phyloP scores from a whole-genome alignment of 2,113 vertebrate genomes.

The Gymnocephalus cernua region DNA sequence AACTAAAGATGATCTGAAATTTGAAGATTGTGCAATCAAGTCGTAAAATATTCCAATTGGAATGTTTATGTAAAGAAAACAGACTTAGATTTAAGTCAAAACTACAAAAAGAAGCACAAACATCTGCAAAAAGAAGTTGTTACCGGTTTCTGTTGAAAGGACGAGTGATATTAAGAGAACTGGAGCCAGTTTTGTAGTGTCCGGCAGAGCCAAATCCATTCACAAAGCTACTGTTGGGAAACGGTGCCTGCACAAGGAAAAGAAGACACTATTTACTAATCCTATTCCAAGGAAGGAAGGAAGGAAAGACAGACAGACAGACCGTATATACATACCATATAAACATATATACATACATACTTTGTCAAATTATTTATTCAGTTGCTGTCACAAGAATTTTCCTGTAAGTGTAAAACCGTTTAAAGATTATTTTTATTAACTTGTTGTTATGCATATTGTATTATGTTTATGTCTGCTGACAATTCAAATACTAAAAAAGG shows the following conservation, averaged over 20 bases:
- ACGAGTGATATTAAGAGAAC: conserved; percentile 90
- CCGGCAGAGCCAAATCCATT: conserved; percentile 95
- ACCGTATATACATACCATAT: too few relatives aligned
- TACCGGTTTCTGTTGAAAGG: conserved; percentile 97
- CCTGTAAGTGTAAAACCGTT: neutral
- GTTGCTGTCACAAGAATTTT: neutral
- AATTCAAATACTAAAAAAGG: conserved; percentile 1
- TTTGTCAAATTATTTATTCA: neutral
- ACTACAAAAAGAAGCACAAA: neutral
- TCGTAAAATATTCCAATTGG: conserved; percentile 21
- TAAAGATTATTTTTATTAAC: neutral
- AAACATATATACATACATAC: too few relatives aligned
- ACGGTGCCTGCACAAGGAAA: conserved; percentile 90
- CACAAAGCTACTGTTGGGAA: conserved; percentile 96
- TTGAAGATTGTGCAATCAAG: conserved; percentile 45
- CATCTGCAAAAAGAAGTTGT: conserved; percentile 23
- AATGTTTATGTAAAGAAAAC: conserved; percentile 18
- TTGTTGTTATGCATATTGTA: neutral
- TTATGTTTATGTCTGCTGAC: neutral
- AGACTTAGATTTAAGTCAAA: neutral
- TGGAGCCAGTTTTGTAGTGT: conserved; percentile 93
- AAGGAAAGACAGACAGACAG: too few relatives aligned
- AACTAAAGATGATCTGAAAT: conserved; percentile 35
- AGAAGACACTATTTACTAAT: neutral
- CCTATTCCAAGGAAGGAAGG: too few relatives aligned